phyloP scores from a whole-genome alignment of 2,888 invertebrate genomes.

The Nomada hirtipes region DNA sequence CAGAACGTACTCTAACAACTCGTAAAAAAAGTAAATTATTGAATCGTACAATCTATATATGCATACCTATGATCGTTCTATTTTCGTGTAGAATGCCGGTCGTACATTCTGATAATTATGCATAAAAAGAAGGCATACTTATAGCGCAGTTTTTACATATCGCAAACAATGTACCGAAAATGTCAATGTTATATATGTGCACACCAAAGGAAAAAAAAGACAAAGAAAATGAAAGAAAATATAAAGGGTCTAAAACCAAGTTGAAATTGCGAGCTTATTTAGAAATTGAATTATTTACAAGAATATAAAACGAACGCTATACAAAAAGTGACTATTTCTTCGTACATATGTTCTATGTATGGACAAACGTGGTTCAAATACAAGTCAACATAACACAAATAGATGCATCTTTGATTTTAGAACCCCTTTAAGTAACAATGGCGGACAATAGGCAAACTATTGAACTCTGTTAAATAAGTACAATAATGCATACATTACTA shows the following conservation, averaged over 20 bases:
- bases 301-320: conserved; percentile 72
- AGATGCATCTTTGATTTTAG: conserved; percentile 71
- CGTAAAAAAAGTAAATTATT: conserved; percentile 59
- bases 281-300: conserved; percentile 71
- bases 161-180: conserved; percentile 45
- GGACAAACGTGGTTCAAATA: conserved; percentile 49
- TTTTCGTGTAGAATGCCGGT: conserved; percentile 70
- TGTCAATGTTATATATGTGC: conserved; percentile 45
- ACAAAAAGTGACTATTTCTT: conserved; percentile 66
- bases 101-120: conserved; percentile 50
- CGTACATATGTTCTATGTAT: conserved; percentile 47
- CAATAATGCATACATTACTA: conserved; percentile 68
- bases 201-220: conserved; percentile 30
- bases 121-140: conserved; percentile 56
- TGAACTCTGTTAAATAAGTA: conserved; percentile 71
- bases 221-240: conserved; percentile 32
- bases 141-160: conserved; percentile 60
- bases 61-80: conserved; percentile 62
- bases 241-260: conserved; percentile 66
- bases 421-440: conserved; percentile 73
- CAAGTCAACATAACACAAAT: conserved; percentile 55
- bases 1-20: conserved; percentile 57
- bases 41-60: conserved; percentile 62
- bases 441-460: conserved; percentile 70
- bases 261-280: conserved; percentile 48